Evolutionary conservation across 2,113 vertebrate genomes (phyloP), one percentile per base, ranked within the genome.

Genomic region (Arizona elegans): DNA sequence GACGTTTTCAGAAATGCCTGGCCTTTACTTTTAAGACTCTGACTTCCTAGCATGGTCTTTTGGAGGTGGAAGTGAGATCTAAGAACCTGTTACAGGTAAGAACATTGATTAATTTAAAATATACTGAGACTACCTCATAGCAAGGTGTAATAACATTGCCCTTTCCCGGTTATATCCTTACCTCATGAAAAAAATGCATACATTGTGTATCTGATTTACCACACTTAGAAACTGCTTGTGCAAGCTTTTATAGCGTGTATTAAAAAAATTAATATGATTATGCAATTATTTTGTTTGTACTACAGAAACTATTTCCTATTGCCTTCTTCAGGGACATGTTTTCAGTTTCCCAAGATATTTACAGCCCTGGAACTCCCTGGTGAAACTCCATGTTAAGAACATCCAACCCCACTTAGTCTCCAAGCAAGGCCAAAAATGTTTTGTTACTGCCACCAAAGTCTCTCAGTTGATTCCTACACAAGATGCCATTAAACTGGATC

Each of bases 21-120:
- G 75, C 54, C 43, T 43, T 55, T 29, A 58, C 19, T 9, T 33
- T 87, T 87, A 47, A 92, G 50, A 87, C 55, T 50, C 10, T 87
- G 53, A 87, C 62, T 86, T 92, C 43, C 26, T 86, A 24, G 19
- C 50, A 56, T 87, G 81, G 43, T 85, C 56, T 92, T 92, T 92
- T 47, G 59, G 85, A 53, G 24, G 29, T 38, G 11, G 85, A 92
- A 87, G 6, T 87, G 85, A 92, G 56, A 91, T 58, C 91, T 55
- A 91, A 92, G 17, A 85, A 92, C 56, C 85, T 59, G n/a, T 62
- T 91, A 33, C 56, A 62, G 81, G 38, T 47, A 87, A 15, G 9
- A 21, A 21, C 91, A 87, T 52, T 52, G 87, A 92, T 92, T 92
- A 92, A 86, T 24, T 33, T 65, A 47, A 91, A 86, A 86, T 43